Percentiles rank a stretch among this genome's conserved stretches.
These are phyloP conservation scores for Panulirus ornatus DNA, from an alignment of 1,140 invertebrate genomes.

Conservation along the genomic window DNA sequence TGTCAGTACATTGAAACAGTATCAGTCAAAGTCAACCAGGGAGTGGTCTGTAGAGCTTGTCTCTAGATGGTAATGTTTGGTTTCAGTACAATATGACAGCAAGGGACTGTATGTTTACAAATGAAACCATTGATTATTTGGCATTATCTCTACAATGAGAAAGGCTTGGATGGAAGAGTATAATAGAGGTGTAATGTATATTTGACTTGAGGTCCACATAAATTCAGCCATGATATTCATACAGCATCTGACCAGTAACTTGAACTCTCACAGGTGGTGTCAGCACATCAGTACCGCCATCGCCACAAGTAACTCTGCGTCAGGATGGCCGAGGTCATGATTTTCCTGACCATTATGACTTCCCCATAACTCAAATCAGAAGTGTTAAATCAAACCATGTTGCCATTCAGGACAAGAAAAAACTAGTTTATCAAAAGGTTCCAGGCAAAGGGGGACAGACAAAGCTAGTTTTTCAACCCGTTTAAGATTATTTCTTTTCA, in stretches of 20 bases:
- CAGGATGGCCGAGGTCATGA: conserved; percentile 22
- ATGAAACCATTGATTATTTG: neutral
- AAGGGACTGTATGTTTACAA: neutral
- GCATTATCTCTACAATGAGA: too few species aligned
- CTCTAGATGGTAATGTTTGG: too few species aligned
- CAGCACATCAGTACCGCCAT: neutral
- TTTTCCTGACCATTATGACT: conserved; percentile 2
- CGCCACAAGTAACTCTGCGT: conserved; percentile 5
- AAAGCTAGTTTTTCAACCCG: neutral
- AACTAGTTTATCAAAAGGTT: neutral
- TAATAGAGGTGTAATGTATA: too few species aligned
- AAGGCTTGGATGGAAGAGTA: too few species aligned
- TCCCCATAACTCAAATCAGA: neutral
- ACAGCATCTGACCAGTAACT: neutral
- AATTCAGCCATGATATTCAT: too few species aligned
- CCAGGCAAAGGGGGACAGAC: conserved; percentile 20
- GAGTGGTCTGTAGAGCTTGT: too few species aligned
- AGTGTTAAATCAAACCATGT: neutral
- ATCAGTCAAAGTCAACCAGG: too few species aligned
- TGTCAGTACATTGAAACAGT: too few species aligned
- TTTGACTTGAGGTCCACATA: too few species aligned
- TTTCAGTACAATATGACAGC: too few species aligned
- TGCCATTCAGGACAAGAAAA: neutral
- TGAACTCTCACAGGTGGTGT: neutral
- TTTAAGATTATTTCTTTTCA: too few species aligned